Evolutionary conservation across 2,888 invertebrate species (phyloP), one percentile per base, ranked within the genome.

Genomic region (Micoletzkya japonica): DNA sequence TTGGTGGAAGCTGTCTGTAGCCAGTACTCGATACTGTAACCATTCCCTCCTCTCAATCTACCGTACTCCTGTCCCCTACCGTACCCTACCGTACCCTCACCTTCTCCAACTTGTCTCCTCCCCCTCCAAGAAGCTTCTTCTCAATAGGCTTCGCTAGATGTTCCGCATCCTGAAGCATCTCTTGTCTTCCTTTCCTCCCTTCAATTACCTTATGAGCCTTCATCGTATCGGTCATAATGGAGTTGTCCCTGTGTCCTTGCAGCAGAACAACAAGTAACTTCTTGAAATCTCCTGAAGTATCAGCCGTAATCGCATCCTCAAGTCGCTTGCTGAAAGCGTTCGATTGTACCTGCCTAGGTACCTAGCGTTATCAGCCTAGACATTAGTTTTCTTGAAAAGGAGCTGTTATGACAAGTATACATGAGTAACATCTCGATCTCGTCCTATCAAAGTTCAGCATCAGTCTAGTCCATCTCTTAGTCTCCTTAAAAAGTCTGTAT

Each of bases 261-360:
- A 69, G 24, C 2, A 69, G 36, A 34, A 52, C 37, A 20, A 69
- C 3, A 1, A 69, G 36, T 4, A 69, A 34, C 37, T 59, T 58
- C 50, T 57, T 36, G 59, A 37, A 69, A 26, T 69, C 58, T 10
- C 69, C 69, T 7, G 69, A 69, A 34, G 69, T 69, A 52, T 69
- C 69, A 4, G 39, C 58, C 10, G 34, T 37, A 0, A 69, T 36
- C 0, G 73, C 79, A 17, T 77, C 74, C 30, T 79, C 79, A 26
- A 79, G 67, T 0, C 70, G 72, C 44, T 74, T 73, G 10, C 64
- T 71, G 70, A 28, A 66, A 32, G 3, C 2, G n/a, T n/a, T n/a
- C 30, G 4, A 52, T 52, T 26, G 57, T 26, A 2, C 0, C 32
- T 57, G 3, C 1, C 2, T 59, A 17, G 6, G 6, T 7, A 30